phyloP scores from a whole-genome alignment of 2,797 vertebrate species.

The Etheostoma perlongum region DNA sequence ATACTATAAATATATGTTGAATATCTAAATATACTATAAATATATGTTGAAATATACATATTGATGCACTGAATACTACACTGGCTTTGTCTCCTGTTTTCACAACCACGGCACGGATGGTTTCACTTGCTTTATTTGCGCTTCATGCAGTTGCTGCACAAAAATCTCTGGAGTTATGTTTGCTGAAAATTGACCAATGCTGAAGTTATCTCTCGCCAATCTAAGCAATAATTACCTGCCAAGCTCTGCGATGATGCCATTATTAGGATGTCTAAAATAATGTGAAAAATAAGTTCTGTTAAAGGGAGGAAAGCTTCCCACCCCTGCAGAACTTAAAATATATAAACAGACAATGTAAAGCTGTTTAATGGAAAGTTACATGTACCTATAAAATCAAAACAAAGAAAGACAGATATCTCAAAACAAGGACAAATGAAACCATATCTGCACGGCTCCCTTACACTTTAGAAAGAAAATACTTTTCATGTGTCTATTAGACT shows the following conservation, averaged over 20 bases:
- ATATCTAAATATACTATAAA: slow-evolving; percentile 5
- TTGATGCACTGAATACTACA: slow-evolving; percentile 23
- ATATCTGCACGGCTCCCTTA: background rate
- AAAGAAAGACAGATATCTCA: background rate
- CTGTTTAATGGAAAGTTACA: background rate
- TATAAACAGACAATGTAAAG: background rate
- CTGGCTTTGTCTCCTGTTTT: slow-evolving; percentile 47
- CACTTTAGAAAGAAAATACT: background rate
- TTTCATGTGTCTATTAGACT: background rate
- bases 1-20: slow-evolving; percentile 50
- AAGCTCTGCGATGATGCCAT: slow-evolving; percentile 35
- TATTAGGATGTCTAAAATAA: slow-evolving; percentile 7
- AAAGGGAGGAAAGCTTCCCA: slow-evolving; percentile 1
- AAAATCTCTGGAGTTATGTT: slow-evolving; percentile 27
- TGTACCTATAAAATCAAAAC: background rate
- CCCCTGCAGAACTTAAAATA: background rate
- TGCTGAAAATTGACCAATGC: slow-evolving; percentile 33
- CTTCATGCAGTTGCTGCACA: slow-evolving; percentile 29
- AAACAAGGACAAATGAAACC: background rate
- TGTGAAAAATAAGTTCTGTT: slow-evolving; percentile 9
- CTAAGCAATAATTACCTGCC: slow-evolving; percentile 35
- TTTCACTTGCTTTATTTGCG: slow-evolving; percentile 25
- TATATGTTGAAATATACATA: slow-evolving; percentile 56
- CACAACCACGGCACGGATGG: background rate
- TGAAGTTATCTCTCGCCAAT: slow-evolving; percentile 38